A percentile compares a stretch with the other conserved stretches of the same genome.
phyloP scores from a whole-genome alignment of 2,113 vertebrate species.

The Poeciliopsis prolifica region DNA sequence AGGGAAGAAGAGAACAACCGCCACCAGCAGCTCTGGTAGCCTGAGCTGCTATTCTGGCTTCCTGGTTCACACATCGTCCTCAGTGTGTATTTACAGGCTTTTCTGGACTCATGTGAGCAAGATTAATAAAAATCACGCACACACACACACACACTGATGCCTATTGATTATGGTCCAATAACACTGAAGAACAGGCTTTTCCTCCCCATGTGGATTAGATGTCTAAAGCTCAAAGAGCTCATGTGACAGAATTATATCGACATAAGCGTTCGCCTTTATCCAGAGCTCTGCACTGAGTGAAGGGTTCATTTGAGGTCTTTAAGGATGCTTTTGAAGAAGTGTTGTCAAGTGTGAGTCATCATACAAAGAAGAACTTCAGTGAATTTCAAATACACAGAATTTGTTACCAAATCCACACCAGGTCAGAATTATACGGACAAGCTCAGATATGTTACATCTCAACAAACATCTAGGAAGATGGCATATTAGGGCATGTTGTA shows the following conservation, averaged over 20 bases:
- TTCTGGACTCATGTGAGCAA: conserved; percentile 73
- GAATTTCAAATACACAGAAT: too few relatives aligned
- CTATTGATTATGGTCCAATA: conserved; percentile 62
- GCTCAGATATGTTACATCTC: too few relatives aligned
- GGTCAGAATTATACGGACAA: too few relatives aligned
- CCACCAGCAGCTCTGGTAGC: conserved; percentile 24
- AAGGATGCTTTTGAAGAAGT: too few relatives aligned
- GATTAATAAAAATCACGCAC: conserved; percentile 59
- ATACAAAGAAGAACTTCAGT: too few relatives aligned
- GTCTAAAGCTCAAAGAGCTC: conserved; percentile 27
- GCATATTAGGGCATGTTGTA: too few relatives aligned
- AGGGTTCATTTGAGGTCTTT: neutral
- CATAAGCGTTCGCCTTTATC: neutral
- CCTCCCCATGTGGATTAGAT: conserved; percentile 43
- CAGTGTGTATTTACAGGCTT: conserved; percentile 59
- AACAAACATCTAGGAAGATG: too few relatives aligned
- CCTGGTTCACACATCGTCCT: neutral
- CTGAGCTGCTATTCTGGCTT: conserved; percentile 14
- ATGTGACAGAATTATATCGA: conserved; percentile 35
- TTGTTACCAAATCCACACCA: too few relatives aligned
- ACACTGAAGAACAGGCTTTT: neutral
- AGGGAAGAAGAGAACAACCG: neutral
- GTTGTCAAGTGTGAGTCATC: too few relatives aligned
- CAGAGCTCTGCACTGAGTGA: neutral
- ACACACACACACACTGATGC: conserved; percentile 54